phyloP scores from a whole-genome alignment of 2,113 vertebrate species.

The Cochlearius cochlearius region DNA sequence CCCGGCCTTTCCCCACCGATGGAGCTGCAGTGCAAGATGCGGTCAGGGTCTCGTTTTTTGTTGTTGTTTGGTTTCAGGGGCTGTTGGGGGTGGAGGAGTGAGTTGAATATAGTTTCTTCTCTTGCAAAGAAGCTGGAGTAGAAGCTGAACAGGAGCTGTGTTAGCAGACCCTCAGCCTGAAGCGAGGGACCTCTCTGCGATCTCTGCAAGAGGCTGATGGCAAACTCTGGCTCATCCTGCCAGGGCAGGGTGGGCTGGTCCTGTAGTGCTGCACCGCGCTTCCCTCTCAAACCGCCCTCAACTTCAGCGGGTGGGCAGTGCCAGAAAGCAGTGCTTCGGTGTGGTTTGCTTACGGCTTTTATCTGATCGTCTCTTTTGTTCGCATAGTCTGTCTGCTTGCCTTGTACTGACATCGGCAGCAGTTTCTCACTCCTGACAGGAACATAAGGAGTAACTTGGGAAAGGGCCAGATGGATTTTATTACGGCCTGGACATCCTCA shows the following conservation, averaged over 20 bases:
- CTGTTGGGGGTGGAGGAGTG: not conserved
- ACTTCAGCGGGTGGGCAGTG: not conserved
- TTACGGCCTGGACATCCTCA: not conserved
- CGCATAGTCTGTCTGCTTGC: not conserved
- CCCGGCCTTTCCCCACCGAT: fast-evolving
- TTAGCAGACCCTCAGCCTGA: not conserved
- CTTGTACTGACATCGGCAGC: not conserved
- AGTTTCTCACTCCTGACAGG: not conserved
- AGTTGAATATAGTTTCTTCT: not conserved
- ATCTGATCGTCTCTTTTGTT: not conserved
- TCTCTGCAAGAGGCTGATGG: not conserved
- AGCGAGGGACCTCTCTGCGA: not conserved
- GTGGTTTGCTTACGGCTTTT: not conserved
- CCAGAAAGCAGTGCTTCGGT: not conserved
- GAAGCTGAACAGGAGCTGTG: not conserved
- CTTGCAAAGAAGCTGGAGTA: not conserved
- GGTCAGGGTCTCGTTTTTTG: not conserved
- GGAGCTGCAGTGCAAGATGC: not conserved
- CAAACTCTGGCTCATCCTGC: not conserved
- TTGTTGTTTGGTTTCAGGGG: not conserved
- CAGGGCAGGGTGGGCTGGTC: not conserved
- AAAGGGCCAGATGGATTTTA: not conserved
- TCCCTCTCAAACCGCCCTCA: not conserved
- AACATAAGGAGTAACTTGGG: not conserved
- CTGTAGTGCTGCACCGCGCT: not conserved